Evolutionary conservation across 1,140 invertebrate genomes (phyloP).

Genomic region (Cyclina sinensis): DNA sequence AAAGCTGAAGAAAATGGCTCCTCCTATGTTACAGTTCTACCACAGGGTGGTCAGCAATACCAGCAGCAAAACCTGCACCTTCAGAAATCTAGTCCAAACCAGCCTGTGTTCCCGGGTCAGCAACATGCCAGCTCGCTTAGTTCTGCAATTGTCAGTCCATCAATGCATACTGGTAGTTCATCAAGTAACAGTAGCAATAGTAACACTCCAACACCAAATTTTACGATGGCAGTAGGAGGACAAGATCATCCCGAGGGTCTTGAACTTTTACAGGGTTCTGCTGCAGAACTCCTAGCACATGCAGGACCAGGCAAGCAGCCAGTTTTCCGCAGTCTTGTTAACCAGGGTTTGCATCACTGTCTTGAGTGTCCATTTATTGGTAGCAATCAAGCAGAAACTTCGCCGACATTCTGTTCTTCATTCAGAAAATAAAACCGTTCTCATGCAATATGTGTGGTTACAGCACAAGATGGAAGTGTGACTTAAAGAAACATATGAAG

Average conservation of each 20-base stretch:
- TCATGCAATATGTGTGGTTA: slow-evolving; percentile 84
- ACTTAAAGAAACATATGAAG: slow-evolving; percentile 86
- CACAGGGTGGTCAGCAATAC: slow-evolving; percentile 74
- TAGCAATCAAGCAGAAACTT: slow-evolving; percentile 84
- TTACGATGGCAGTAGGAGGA: slow-evolving; percentile 31
- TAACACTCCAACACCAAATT: slow-evolving; percentile 45
- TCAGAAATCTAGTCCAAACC: slow-evolving; percentile 42
- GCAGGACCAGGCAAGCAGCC: slow-evolving; percentile 57
- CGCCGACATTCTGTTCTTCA: slow-evolving; percentile 84
- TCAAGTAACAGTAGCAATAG: not conserved
- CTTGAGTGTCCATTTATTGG: slow-evolving; percentile 85
- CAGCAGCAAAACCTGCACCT: slow-evolving; percentile 66
- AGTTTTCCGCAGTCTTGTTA: slow-evolving; percentile 77
- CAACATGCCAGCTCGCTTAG: slow-evolving; percentile 25
- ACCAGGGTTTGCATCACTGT: slow-evolving; percentile 82
- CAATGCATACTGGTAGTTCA: not conserved
- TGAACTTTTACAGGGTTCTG: not conserved
- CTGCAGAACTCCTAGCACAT: not conserved
- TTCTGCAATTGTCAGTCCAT: slow-evolving; percentile 25
- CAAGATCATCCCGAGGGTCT: slow-evolving; percentile 41
- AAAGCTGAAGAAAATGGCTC: slow-evolving; percentile 75
- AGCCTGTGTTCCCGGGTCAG: slow-evolving; percentile 36
- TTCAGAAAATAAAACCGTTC: slow-evolving; percentile 85
- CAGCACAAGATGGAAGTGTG: slow-evolving; percentile 86
- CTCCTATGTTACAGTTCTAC: slow-evolving; percentile 83